Evolutionary conservation across 1,140 invertebrate genomes (phyloP), one percentile per base, ranked within the genome.

Genomic region (Tenebrio molitor): DNA sequence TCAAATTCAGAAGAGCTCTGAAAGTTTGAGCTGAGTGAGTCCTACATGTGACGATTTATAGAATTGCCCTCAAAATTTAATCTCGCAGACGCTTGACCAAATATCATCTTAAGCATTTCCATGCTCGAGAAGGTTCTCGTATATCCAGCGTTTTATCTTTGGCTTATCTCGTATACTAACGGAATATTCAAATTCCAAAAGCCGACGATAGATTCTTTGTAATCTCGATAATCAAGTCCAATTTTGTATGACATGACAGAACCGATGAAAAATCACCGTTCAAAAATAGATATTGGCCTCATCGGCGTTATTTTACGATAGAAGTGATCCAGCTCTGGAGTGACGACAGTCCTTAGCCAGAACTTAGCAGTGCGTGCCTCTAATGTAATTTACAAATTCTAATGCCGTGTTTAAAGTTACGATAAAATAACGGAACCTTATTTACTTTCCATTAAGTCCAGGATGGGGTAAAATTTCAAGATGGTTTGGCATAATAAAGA

Each of bases 1-100:
- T 58, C 23, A 14, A 14, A 34, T 58, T 58, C 50, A 25, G 23
- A 53, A 53, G 17, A 53, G 46, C 46, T 53, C 19, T 8, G 17
- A 53, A 53, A 53, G 7, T 53, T 58, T 58, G 29, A 58, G 50
- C 23, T 23, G 50, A 58, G 12, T 29, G 50, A 58, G 50, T 58
- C 12, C 50, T 58, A 58, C 23, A 58, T 58, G 12, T 34, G 25
- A 58, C 50, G 50, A 58, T 58, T 58, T 58, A 58, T 29, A 58
- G 50, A 58, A 58, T 58, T 58, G 50, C 6, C 50, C 50, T 33
- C n/a, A 58, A 58, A 58, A 58, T 58, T 29, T 58, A 58, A 58
- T 58, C 50, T 29, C 50, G 25, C 50, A 58, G 23, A 29, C 50
- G 23, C 50, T 58, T 58, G 50, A 58, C 50, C 50, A 58, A 58